Evolutionary conservation across 2,113 vertebrate species (phyloP).

Genomic region (Carettochelys insculpta): DNA sequence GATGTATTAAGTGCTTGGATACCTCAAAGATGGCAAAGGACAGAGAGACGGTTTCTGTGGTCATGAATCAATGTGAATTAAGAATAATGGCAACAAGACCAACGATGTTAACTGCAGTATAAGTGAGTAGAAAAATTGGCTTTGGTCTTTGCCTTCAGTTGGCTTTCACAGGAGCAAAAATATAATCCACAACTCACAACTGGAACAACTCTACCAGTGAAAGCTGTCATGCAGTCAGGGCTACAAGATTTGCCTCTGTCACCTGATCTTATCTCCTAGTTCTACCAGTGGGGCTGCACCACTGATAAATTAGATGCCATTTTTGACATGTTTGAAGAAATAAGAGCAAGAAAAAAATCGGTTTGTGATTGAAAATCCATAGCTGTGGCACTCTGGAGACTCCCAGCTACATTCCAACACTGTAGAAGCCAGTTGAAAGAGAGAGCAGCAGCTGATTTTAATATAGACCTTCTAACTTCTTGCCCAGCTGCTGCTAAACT

Average conservation of each 20-base stretch:
- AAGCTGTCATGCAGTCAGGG: neutral
- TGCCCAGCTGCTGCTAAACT: neutral
- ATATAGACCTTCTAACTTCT: neutral
- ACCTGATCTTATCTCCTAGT: neutral
- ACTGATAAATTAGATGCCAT: neutral
- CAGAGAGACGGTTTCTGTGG: neutral
- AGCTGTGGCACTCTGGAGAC: neutral
- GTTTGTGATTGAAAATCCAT: neutral
- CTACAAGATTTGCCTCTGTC: neutral
- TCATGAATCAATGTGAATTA: neutral
- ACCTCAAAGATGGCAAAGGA: neutral
- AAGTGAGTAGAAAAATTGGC: neutral
- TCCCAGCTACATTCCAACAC: neutral
- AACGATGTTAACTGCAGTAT: neutral
- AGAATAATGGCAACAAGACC: neutral
- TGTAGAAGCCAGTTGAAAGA: neutral
- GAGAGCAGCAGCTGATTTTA: neutral
- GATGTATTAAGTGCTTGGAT: neutral
- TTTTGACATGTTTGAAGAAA: neutral
- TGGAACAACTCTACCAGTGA: neutral
- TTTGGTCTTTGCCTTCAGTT: neutral
- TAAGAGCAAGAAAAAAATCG: neutral
- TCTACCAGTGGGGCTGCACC: neutral
- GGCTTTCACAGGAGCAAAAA: neutral
- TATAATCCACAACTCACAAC: neutral